Conservation (phyloP, 2,797 vertebrate genomes). For the Falco biarmicus region DNA sequence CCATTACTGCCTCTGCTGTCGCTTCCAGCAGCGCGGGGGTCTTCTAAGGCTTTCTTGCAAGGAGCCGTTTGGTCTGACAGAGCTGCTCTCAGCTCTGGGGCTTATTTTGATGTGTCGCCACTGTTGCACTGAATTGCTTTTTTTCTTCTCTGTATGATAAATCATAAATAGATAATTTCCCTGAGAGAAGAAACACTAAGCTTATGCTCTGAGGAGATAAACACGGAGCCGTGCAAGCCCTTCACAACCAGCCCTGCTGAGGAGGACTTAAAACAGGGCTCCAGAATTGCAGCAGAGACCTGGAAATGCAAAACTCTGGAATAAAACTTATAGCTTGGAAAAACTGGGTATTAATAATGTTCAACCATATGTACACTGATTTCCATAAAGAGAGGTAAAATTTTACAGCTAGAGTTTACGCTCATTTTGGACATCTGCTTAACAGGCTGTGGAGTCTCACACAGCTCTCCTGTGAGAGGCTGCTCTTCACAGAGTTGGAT, state of each 20-base stretch:
- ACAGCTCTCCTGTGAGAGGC: neutral
- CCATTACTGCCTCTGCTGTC: neutral
- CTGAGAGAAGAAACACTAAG: neutral
- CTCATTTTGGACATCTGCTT: neutral
- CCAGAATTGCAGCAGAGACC: neutral
- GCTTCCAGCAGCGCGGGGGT: neutral
- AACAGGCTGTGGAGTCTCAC: neutral
- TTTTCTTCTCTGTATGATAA: neutral
- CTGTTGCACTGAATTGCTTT: neutral
- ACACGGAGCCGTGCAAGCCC: neutral
- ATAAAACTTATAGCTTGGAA: neutral
- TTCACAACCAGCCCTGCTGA: neutral
- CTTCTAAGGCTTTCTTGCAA: neutral
- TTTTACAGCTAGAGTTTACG: neutral
- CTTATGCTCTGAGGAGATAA: neutral
- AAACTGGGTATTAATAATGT: neutral
- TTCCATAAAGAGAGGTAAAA: neutral
- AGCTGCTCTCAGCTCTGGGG: neutral
- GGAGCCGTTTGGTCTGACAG: neutral
- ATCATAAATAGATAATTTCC: neutral
- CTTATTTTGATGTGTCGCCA: neutral
- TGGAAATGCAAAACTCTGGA: neutral
- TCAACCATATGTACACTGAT: neutral
- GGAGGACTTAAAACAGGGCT: neutral
- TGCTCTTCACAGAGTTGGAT: rapidly evolving